A percentile compares a stretch with the other conserved stretches of the same genome.
phyloP scores from a whole-genome alignment of 2,113 vertebrate species.

The Promerops cafer region DNA sequence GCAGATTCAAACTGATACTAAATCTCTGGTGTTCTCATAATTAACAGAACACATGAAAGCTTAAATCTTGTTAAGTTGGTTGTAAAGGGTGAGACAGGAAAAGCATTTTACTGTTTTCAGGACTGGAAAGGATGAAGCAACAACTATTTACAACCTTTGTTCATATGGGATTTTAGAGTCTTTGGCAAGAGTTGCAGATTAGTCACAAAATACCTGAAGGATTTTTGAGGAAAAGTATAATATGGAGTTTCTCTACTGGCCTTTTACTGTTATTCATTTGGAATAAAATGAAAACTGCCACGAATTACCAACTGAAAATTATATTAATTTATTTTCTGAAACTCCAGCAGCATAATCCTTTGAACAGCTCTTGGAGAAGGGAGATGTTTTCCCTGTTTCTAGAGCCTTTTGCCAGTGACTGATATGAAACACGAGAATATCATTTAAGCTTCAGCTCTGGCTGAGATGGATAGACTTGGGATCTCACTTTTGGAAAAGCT shows the following conservation, averaged over 20 bases:
- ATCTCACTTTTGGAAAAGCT: not conserved
- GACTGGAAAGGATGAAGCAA: not conserved
- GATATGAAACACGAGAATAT: not conserved
- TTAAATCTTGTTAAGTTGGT: not conserved
- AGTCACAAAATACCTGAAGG: not conserved
- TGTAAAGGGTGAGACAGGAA: not conserved
- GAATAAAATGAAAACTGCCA: not conserved
- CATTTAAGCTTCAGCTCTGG: not conserved
- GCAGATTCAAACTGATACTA: not conserved
- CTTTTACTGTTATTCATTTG: not conserved
- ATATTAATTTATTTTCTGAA: not conserved
- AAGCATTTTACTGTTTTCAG: not conserved
- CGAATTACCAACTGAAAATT: not conserved
- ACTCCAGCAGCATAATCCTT: not conserved
- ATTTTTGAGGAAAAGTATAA: not conserved
- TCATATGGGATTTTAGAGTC: not conserved
- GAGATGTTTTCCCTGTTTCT: not conserved
- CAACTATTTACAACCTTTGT: not conserved
- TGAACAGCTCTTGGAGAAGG: not conserved
- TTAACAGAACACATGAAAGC: not conserved
- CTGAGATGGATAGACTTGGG: not conserved
- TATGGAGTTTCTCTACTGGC: not conserved
- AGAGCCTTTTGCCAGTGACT: not conserved
- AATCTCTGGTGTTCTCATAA: not conserved
- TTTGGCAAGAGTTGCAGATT: not conserved